These are phyloP conservation scores for Ascidia mentula DNA, from an alignment of 23 tunicate genomes.

Conservation along the genomic window DNA sequence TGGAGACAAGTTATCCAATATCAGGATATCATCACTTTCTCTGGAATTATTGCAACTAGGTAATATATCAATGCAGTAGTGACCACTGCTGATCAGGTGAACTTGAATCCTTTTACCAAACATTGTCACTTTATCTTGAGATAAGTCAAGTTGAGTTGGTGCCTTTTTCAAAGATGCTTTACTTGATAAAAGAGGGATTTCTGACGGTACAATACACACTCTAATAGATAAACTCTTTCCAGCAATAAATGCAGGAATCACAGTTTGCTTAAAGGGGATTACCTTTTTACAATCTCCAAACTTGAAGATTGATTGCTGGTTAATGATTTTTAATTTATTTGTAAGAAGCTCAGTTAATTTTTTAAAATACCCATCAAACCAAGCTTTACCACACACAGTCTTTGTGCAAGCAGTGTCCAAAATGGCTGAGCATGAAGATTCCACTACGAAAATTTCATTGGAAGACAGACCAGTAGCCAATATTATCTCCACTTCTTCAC, in stretches of 20 bases:
- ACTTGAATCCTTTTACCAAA: constrained; percentile 14
- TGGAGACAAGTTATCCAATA: not conserved
- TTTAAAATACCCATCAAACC: constrained; percentile 15
- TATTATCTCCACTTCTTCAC: not conserved
- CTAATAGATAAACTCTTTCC: not conserved
- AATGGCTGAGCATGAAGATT: constrained; percentile 8
- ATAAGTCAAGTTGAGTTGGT: not conserved
- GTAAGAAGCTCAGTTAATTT: not conserved
- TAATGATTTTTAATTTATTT: not conserved
- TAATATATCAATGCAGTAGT: constrained; percentile 26
- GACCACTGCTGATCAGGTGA: constrained; percentile 15
- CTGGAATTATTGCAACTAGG: not conserved
- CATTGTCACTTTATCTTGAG: constrained; percentile 7
- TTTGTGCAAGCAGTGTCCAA: constrained; percentile 34
- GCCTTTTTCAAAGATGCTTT: constrained; percentile 16
- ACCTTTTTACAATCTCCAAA: constrained; percentile 36
- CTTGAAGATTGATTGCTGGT: not conserved
- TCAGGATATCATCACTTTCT: not conserved
- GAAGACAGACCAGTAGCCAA: constrained; percentile 20
- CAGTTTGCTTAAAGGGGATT: not conserved
- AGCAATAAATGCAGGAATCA: constrained; percentile 8
- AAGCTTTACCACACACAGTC: constrained; percentile 27
- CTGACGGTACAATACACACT: not conserved
- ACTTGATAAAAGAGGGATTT: constrained; percentile 5
- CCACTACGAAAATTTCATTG: not conserved